Evolutionary conservation across 2,113 vertebrate genomes (phyloP).

Genomic region (Colistium nudipinnis): DNA sequence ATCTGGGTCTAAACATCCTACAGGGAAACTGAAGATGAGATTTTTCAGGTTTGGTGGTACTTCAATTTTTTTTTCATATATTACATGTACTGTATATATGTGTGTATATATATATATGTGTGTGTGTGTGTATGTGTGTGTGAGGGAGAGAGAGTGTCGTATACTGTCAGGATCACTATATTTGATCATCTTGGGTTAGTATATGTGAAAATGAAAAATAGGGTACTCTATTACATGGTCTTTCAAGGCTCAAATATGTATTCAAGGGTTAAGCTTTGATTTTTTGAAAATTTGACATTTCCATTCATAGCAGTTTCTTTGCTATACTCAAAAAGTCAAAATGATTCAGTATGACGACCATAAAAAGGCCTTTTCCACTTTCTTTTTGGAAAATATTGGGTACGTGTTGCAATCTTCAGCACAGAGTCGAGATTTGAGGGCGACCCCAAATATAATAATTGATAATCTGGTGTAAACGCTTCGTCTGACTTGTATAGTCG

Average conservation of each 20-base stretch:
- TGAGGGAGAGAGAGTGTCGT: background rate
- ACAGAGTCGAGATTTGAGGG: no score
- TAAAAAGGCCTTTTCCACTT: no score
- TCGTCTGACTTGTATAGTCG: no score
- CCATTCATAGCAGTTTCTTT: background rate
- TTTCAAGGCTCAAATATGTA: background rate
- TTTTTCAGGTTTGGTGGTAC: conserved; percentile 32
- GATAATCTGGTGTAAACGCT: no score
- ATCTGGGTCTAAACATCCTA: conserved; percentile 41
- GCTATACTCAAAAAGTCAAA: background rate
- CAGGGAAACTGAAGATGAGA: conserved; percentile 14
- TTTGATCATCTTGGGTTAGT: conserved; percentile 19
- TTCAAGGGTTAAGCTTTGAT: background rate
- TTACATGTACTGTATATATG: background rate
- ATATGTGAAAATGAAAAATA: conserved; percentile 8
- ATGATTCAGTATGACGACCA: no score
- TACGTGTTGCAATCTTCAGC: no score
- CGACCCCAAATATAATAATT: no score
- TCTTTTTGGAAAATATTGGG: no score
- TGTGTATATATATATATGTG: conserved; percentile 2
- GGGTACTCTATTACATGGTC: background rate
- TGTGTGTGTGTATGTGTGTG: conserved; percentile 6
- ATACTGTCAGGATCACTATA: background rate
- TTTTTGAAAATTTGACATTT: background rate
- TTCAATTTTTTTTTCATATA: conserved; percentile 14